Conservation (phyloP, 2,113 vertebrate genomes). For the Saccopteryx bilineata region DNA sequence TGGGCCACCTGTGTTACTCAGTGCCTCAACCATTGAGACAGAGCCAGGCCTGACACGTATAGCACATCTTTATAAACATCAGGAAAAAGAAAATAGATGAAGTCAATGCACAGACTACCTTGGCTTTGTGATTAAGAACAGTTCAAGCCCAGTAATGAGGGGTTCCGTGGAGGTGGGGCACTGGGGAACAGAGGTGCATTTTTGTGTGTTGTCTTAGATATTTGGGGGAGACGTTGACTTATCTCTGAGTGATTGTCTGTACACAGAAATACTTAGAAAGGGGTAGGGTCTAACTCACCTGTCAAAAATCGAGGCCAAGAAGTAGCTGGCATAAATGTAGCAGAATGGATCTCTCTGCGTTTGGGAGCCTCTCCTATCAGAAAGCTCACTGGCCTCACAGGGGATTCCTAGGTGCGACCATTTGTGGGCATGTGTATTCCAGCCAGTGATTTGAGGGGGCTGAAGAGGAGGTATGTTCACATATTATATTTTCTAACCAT, state of each 20-base stretch:
- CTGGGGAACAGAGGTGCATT: neutral
- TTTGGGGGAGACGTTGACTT: neutral
- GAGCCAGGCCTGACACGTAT: neutral
- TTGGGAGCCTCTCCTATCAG: neutral
- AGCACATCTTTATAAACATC: neutral
- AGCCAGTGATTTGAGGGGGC: neutral
- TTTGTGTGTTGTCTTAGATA: neutral
- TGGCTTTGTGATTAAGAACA: neutral
- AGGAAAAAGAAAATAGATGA: neutral
- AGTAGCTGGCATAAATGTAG: neutral
- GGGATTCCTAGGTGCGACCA: neutral
- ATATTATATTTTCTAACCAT: neutral
- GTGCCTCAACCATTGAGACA: rapidly evolving
- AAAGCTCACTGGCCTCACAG: neutral
- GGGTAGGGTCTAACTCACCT: neutral
- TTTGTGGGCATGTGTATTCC: neutral
- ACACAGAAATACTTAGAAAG: neutral
- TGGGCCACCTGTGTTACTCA: neutral
- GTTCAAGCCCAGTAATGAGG: neutral
- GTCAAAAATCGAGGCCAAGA: neutral
- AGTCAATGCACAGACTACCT: neutral
- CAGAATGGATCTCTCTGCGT: neutral
- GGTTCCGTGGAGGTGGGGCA: rapidly evolving
- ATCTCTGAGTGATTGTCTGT: neutral
- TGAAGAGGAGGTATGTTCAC: neutral